Base-by-base conservation (phyloP, 2,113 vertebrate genomes). In the Labeo rohita region DNA sequence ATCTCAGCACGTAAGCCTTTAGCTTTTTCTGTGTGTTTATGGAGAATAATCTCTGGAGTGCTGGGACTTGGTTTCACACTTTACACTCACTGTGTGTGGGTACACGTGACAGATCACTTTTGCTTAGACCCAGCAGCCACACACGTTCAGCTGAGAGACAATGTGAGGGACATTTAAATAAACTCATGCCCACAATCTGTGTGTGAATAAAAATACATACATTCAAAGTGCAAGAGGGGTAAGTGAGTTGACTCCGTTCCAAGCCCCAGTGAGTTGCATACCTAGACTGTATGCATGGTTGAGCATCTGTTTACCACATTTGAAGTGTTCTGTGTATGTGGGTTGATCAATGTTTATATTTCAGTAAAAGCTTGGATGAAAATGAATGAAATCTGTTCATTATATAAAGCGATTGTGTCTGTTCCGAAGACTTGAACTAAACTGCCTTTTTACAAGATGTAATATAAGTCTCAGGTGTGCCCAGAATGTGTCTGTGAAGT, bases 91-190 rank as follows among this genome's bases (percentile, higher is more conserved):
- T 86, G 85, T 36, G 70, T 68, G 28, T 34, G 63, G 36, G 18
- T 21, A n/a, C 78, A 78, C 39, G 52, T 28, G 23, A 70, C 47
- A 16, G 47, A 52, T 78, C 73, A 63, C 77, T 85, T 75, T 84
- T 68, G 80, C 23, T 68, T 52, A 84, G 34, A 84, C 8, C 56
- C 8, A 75, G 61, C 43, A 70, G n/a, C 39, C 50, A 82, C 72
- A 87, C 61, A 72, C 16, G 73, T 80, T 89, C 86, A 80, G 66
- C 43, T 85, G 52, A 85, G 49, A 81, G 75, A 65, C 74, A 84
- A 73, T 45, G 66, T 11, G 70, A 84, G 73, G 52, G 34, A 81
- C 79, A 75, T 82, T 76, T 39, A 36, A 78, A 83, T 80, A 72
- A 43, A 43, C 11, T 68, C 66, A 68, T 39, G 34, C 66, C 15